Conservation (phyloP, 2,113 vertebrate species). For the Atractosteus spatula region DNA sequence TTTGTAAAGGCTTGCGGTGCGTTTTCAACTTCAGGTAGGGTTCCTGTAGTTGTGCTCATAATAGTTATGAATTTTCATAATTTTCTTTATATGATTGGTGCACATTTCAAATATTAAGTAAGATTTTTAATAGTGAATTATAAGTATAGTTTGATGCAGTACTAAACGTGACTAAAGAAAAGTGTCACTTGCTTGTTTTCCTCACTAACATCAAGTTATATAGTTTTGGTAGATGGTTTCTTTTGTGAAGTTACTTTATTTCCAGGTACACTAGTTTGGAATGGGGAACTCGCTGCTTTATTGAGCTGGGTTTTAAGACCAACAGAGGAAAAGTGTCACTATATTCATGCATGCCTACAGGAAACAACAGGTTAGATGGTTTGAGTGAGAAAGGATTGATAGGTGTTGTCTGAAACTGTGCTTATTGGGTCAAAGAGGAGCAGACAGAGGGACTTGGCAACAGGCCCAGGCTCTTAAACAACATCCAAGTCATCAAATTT, state of each 20-base stretch:
- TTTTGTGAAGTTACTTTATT: neutral
- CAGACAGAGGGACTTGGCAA: slow-evolving; percentile 65
- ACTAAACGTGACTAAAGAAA: too few species aligned
- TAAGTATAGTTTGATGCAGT: too few species aligned
- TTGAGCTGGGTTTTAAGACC: neutral
- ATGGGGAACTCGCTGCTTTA: neutral
- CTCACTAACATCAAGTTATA: too few species aligned
- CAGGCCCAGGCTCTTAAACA: slow-evolving; percentile 62
- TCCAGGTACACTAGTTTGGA: neutral
- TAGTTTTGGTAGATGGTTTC: too few species aligned
- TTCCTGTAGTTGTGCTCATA: too few species aligned
- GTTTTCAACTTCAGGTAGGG: too few species aligned
- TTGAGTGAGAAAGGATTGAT: slow-evolving; percentile 1
- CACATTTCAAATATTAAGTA: too few species aligned
- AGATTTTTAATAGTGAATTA: too few species aligned
- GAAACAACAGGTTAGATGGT: slow-evolving; percentile 10
- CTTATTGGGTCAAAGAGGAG: slow-evolving; percentile 64
- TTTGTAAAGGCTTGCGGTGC: too few species aligned
- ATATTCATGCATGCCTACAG: neutral
- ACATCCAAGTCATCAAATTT: slow-evolving; percentile 69
- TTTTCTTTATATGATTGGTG: too few species aligned
- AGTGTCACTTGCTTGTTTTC: too few species aligned
- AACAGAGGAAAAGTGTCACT: neutral
- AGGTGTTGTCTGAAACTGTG: slow-evolving; percentile 62
- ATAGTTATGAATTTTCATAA: too few species aligned